Conservation (phyloP, 2,113 vertebrate genomes). For the Girardinichthys multiradiatus region DNA sequence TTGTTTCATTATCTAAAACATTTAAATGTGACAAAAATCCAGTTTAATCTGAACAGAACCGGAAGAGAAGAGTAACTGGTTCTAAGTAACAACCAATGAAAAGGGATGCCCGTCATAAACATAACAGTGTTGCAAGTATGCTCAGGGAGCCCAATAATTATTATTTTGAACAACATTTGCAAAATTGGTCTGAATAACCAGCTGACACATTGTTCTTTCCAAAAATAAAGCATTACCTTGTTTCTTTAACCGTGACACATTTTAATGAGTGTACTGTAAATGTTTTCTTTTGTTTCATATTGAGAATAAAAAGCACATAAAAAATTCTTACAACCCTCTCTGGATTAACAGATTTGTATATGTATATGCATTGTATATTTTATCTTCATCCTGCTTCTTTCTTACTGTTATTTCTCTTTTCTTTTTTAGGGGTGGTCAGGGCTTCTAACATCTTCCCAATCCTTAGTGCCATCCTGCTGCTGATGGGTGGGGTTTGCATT, state of each 20-base stretch:
- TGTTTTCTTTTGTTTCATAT: background rate
- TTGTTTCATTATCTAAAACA: too few species aligned
- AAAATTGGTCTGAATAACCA: background rate
- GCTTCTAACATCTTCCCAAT: slow-evolving; percentile 97
- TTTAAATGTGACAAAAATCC: too few species aligned
- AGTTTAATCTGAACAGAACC: too few species aligned
- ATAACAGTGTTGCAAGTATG: background rate
- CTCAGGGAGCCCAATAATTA: background rate
- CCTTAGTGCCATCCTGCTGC: slow-evolving; percentile 92
- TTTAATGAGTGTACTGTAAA: background rate
- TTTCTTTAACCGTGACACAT: background rate
- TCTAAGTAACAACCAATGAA: background rate
- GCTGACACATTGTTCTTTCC: too few species aligned
- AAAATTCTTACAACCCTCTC: too few species aligned
- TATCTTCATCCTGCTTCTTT: background rate
- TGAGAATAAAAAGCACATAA: too few species aligned
- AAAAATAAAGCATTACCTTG: background rate
- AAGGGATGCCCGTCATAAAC: background rate
- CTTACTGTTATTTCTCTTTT: background rate
- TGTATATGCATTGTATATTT: background rate
- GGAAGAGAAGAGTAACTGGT: background rate
- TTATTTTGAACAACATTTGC: background rate
- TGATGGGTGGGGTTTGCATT: slow-evolving; percentile 93
- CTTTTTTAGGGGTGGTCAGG: slow-evolving; percentile 87
- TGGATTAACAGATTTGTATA: background rate